Base-by-base conservation (phyloP, 2,113 vertebrate species). In the Pluvianellus socialis region DNA sequence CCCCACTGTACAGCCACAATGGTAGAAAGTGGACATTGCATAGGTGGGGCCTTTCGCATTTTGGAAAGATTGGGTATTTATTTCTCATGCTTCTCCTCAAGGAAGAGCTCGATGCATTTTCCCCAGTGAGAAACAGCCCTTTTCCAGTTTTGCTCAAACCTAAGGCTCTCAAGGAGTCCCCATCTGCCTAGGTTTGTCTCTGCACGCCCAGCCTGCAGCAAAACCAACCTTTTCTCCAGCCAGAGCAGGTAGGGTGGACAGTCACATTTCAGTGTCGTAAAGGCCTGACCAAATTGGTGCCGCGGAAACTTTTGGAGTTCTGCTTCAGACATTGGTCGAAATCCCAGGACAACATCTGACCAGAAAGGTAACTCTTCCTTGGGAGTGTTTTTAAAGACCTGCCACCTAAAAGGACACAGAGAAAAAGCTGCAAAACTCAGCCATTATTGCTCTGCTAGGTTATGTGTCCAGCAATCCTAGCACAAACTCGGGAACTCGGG, bases 201-300 rank as follows among this genome's bases (percentile, higher is more conserved):
- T 32, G 15, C 6, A 2, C 13, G 20, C 21, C 11, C 59, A 68
- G 11, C 33, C 61, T 52, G 21, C 61, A 53, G 63, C 79, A 88
- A 50, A 62, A 97, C 97, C 40, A 82, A 99, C 99, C 99, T 99
- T 95, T 98, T 98, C 94, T 99, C 96, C 75, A 99, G 92, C 99
- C 99, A 99, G 0, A 98, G 98, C 72, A 99, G 97, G 97, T 99
- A 99, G n/a, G 63, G 72, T 33, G 97, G 91, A 45, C 98, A 98
- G 94, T 99, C 99, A 49, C 99, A 99, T 79, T 99, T 99, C 67
- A 99, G 56, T 7, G 99, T 99, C 0, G 98, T 99, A 92, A 99
- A 99, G 10, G 98, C 98, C 20, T 99, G 99, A 42, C 99, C 99
- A 77, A 98, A 99, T 40, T 7, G 98, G 52, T 99, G 94, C 30